A percentile compares a stretch with the other conserved stretches of the same genome.
Evolutionary conservation across 2,888 invertebrate genomes (phyloP).

Genomic region (Ochropleura plecta): DNA sequence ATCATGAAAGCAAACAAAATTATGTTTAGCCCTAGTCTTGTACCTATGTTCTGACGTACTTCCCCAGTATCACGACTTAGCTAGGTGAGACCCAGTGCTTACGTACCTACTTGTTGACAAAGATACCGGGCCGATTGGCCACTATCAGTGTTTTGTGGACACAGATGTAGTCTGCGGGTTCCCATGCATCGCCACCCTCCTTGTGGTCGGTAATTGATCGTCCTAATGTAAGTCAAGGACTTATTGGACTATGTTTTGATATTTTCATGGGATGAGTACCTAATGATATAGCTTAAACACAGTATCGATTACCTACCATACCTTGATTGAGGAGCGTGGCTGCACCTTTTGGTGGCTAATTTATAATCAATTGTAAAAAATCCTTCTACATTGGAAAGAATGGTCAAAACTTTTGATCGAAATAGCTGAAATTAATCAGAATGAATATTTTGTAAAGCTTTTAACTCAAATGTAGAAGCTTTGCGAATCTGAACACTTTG

Average conservation of each 20-base stretch:
- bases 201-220: conserved; percentile 68
- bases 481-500: background rate
- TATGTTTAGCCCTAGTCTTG: background rate
- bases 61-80: conserved; percentile 20
- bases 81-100: conserved; percentile 28
- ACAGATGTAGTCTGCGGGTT: conserved; percentile 84
- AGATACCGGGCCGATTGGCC: conserved; percentile 65
- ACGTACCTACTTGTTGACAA: conserved; percentile 57
- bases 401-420: background rate
- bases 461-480: background rate
- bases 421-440: background rate
- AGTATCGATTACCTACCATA: background rate
- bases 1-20: background rate
- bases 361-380: background rate
- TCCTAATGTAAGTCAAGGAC: conserved; percentile 67
- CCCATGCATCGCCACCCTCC: conserved; percentile 69
- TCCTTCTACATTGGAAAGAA: background rate
- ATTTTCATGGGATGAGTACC: conserved; percentile 12
- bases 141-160: conserved; percentile 80
- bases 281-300: background rate
- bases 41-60: conserved; percentile 4
- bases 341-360: background rate
- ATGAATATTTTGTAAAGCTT: conserved; percentile 1
- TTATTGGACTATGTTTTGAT: conserved; percentile 38
- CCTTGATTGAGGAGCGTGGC: background rate